Conservation (phyloP, 1,140 invertebrate genomes). For the Antheraea mylitta region DNA sequence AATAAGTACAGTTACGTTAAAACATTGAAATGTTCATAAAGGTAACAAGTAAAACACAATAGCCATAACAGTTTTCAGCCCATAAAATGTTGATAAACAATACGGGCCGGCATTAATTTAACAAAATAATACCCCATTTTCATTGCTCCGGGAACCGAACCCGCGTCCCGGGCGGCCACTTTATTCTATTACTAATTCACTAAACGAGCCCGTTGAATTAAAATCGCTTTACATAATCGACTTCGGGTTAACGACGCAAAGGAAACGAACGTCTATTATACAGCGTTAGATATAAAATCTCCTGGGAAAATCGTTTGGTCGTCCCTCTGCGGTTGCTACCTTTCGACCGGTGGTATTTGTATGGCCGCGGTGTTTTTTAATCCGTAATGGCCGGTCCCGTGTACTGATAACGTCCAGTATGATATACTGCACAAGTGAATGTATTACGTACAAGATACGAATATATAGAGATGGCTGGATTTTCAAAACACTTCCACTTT, state of each 20-base stretch:
- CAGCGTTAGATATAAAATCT: not conserved
- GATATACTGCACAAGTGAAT: constrained; percentile 7
- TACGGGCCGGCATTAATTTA: constrained; percentile 39
- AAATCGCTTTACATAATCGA: constrained; percentile 34
- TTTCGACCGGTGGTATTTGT: not conserved
- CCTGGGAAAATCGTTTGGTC: too few species aligned
- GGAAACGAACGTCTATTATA: not conserved
- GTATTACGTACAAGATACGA: not conserved
- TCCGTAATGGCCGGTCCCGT: constrained; percentile 11
- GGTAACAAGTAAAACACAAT: not conserved
- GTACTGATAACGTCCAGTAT: constrained; percentile 12
- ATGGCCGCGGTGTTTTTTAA: constrained; percentile 11
- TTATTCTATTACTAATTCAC: constrained; percentile 61
- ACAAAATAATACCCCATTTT: constrained; percentile 33
- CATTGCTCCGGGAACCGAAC: constrained; percentile 31
- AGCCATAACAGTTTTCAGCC: not conserved
- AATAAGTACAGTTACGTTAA: not conserved
- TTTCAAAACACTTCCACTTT: too few species aligned
- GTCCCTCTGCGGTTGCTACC: not conserved
- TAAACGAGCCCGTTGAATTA: constrained; percentile 52
- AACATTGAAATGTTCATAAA: not conserved
- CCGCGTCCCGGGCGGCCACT: constrained; percentile 51
- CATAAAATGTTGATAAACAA: constrained; percentile 1
- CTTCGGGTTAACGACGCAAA: not conserved
- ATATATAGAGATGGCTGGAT: not conserved